Evolutionary conservation across 2,113 vertebrate genomes (phyloP).

Genomic region (Panthera uncia): DNA sequence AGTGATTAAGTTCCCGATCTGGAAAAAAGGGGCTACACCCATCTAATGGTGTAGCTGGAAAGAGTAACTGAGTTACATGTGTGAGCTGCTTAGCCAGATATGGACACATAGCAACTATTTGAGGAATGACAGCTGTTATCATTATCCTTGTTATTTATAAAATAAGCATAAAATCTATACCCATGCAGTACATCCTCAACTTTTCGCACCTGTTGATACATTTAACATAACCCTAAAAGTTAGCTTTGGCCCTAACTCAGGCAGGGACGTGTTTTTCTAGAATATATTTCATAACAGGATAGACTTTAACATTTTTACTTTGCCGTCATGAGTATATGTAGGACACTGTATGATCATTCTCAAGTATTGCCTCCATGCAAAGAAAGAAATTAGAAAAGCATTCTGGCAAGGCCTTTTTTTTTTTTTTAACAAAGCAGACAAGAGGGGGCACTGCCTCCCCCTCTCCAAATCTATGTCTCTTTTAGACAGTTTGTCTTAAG

Average conservation of each 20-base stretch:
- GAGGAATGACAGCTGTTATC: background rate
- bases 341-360: background rate
- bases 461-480: background rate
- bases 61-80: background rate
- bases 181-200: background rate
- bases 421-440: background rate
- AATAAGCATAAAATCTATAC: background rate
- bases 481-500: slow-evolving; percentile 36
- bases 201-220: background rate
- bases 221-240: background rate
- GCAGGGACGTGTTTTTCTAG: background rate
- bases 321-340: background rate
- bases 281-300: background rate
- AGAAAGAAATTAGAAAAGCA: background rate
- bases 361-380: background rate
- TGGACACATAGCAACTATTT: background rate
- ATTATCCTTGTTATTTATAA: background rate
- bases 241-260: background rate
- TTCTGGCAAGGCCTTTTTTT: background rate
- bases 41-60: background rate
- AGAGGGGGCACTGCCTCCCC: background rate
- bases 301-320: background rate
- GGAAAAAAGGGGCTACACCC: background rate
- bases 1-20: background rate
- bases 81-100: background rate